Evolutionary conservation across 2,797 vertebrate species (phyloP).

Genomic region (Sciurus vulgaris): DNA sequence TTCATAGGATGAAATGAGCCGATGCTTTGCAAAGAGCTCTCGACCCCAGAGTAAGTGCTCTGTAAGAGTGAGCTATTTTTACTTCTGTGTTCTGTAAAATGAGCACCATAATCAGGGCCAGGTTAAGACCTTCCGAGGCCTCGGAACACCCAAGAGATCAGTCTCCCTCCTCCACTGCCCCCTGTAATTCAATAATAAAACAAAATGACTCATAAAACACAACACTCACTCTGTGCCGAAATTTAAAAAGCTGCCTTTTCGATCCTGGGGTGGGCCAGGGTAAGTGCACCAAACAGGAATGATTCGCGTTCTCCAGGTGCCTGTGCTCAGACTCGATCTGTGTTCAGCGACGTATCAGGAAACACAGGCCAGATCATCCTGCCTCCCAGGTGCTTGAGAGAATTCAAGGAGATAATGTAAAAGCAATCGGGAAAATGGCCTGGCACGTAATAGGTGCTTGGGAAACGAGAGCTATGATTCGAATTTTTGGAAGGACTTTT

Average conservation of each 20-base stretch:
- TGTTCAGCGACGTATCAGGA: neutral
- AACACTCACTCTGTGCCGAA: neutral
- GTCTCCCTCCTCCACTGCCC: neutral
- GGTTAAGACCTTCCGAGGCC: neutral
- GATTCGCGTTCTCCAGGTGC: neutral
- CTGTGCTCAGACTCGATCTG: neutral
- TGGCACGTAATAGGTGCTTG: neutral
- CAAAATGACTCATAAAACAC: neutral
- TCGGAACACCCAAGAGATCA: neutral
- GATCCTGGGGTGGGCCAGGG: neutral
- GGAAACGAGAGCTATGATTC: neutral
- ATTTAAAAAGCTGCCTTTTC: neutral
- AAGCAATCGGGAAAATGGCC: neutral
- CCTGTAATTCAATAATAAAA: conserved; percentile 16
- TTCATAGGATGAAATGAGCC: neutral
- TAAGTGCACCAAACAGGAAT: neutral
- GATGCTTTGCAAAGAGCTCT: neutral
- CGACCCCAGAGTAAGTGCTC: neutral
- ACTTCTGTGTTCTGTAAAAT: neutral
- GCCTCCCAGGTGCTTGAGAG: neutral
- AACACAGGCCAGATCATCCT: neutral
- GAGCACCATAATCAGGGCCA: neutral
- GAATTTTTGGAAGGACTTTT: neutral
- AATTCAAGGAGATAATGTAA: neutral
- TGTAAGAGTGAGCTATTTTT: neutral